Conservation (phyloP, 2,797 vertebrate genomes). For the Melanogrammus aeglefinus region DNA sequence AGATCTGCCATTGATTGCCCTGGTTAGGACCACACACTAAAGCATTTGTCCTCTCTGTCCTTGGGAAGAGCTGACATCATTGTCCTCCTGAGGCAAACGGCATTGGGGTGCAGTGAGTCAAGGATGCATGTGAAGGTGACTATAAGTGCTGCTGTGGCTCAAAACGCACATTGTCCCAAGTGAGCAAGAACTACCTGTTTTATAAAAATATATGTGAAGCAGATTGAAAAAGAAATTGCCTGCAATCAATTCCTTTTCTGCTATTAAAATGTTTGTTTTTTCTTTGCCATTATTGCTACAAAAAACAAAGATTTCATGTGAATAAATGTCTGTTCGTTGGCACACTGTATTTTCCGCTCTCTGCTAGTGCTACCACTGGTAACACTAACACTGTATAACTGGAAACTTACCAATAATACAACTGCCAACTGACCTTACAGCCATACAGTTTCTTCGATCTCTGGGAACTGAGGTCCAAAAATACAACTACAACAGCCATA, state of each 20-base stretch:
- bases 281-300: neutral
- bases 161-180: neutral
- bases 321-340: too few relatives aligned
- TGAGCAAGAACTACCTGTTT: neutral
- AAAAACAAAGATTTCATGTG: neutral
- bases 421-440: too few relatives aligned
- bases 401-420: too few relatives aligned
- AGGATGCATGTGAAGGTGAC: conserved; percentile 15
- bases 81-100: neutral
- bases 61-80: neutral
- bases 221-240: neutral
- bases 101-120: neutral
- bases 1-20: conserved; percentile 34
- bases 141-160: neutral
- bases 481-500: too few relatives aligned
- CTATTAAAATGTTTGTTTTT: neutral
- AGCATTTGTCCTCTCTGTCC: neutral
- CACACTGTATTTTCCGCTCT: too few relatives aligned
- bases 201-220: too few relatives aligned
- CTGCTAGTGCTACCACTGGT: too few relatives aligned
- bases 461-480: too few relatives aligned
- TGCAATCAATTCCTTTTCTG: neutral
- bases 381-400: too few relatives aligned
- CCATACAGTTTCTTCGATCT: too few relatives aligned
- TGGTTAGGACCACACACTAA: neutral